Evolutionary conservation across 2,888 invertebrate genomes (phyloP), one percentile per base, ranked within the genome.

Genomic region (Amitus sp.): DNA sequence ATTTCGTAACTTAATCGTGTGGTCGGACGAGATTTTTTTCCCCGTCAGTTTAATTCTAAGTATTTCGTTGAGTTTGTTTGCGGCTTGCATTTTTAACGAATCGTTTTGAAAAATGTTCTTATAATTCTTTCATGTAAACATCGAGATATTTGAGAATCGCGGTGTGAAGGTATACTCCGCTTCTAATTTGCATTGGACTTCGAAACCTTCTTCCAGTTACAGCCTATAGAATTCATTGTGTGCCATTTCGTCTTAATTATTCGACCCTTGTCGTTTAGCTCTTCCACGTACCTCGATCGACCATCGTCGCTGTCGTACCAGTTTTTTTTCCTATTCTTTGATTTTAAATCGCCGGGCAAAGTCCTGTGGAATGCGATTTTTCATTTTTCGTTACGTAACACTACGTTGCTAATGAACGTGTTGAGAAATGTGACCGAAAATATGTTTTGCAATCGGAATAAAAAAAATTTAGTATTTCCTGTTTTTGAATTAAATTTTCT

Each of bases 211-310:
- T 55, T 47, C 58, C 56, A 49, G 59, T 59, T 62, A 52, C 55
- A 45, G 48, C 48, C 66, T 66, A 66, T 63, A 67, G 62, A 67
- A 68, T 67, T 66, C 63, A 65, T 68, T 68, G 63, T 66, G 58
- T 61, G 61, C 61, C 47, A 62, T 62, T 67, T 63, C 45, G 55
- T 62, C 62, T 66, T 65, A 63, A 65, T 68, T 66, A 67, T 55
- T 65, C 60, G 58, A 57, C 53, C 59, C 47, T 56, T 49, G 43
- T 39, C 51, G 47, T 52, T 43, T 52, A 52, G 52, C 57, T 42
- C 54, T 63, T 57, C 46, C 48, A 48, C 37, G 45, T n/a, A n/a
- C n/a, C n/a, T n/a, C n/a, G n/a, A n/a, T 48, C 48, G 45, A 15
- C 46, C 27, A 28, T 43, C 45, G 59, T 50, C 28, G 15, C 34